Conservation (phyloP, 1,140 invertebrate species). For the Hylyphantes graminicola region DNA sequence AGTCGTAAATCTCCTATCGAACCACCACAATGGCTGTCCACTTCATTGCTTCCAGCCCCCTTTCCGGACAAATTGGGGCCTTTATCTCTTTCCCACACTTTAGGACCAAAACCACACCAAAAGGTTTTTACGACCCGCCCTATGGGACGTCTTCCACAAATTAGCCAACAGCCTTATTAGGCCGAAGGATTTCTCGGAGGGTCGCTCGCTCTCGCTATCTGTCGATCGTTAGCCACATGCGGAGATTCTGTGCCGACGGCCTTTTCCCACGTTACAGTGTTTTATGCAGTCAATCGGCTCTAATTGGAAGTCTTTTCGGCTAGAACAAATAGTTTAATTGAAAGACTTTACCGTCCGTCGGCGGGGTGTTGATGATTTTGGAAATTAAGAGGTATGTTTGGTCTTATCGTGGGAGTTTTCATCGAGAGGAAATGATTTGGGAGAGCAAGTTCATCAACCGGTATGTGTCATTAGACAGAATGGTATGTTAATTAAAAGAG, state of each 20-base stretch:
- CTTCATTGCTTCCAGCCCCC: neutral
- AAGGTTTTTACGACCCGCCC: slow-evolving; percentile 8
- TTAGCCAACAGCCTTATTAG: slow-evolving; percentile 8
- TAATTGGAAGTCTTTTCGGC: slow-evolving; percentile 23
- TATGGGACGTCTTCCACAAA: slow-evolving; percentile 15
- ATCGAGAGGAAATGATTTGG: too few relatives aligned
- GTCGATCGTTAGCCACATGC: slow-evolving; percentile 36
- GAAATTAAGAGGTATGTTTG: too few relatives aligned
- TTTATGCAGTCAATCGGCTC: neutral
- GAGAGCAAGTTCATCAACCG: too few relatives aligned
- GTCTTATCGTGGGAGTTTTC: too few relatives aligned
- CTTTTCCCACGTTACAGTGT: slow-evolving; percentile 22
- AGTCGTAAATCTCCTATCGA: too few relatives aligned
- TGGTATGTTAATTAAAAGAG: too few relatives aligned
- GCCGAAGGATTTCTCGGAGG: neutral
- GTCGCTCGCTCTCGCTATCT: neutral
- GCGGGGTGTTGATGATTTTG: too few relatives aligned
- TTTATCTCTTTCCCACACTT: slow-evolving; percentile 16
- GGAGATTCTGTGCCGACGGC: neutral
- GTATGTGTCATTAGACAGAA: too few relatives aligned
- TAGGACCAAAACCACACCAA: neutral
- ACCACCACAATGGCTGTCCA: neutral
- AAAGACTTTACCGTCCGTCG: neutral
- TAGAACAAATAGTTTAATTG: slow-evolving; percentile 12
- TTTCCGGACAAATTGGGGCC: slow-evolving; percentile 16